These are phyloP conservation scores for Zeus faber DNA, from an alignment of 2,113 vertebrate genomes.

Conservation along the genomic window DNA sequence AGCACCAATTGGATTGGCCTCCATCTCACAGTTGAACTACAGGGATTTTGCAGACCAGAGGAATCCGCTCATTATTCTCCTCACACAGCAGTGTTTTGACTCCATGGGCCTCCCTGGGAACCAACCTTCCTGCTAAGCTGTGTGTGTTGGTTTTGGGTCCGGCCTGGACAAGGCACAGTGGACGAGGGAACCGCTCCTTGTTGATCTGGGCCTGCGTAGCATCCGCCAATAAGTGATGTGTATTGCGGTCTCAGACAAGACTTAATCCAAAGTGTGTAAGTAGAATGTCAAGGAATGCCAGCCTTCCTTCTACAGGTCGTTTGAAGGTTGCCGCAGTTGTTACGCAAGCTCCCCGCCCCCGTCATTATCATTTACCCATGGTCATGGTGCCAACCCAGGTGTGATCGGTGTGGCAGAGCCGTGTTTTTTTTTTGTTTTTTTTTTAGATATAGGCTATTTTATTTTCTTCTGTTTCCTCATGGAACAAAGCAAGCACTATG, in stretches of 20 bases:
- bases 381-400: too few relatives aligned
- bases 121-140: too few relatives aligned
- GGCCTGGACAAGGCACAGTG: background rate
- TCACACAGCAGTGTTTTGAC: background rate
- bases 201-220: background rate
- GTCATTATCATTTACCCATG: too few relatives aligned
- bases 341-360: too few relatives aligned
- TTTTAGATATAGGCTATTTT: too few relatives aligned
- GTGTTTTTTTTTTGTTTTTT: too few relatives aligned
- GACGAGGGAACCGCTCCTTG: background rate
- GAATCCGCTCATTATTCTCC: constrained; percentile 17
- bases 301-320: constrained; percentile 6
- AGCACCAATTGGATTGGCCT: background rate
- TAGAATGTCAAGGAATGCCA: constrained; percentile 17
- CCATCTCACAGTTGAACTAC: constrained; percentile 9
- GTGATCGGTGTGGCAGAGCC: too few relatives aligned
- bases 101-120: too few relatives aligned
- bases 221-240: background rate
- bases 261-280: background rate
- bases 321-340: background rate
- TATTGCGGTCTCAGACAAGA: background rate
- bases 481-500: too few relatives aligned
- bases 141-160: background rate
- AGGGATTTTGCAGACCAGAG: constrained; percentile 8
- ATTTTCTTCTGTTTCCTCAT: too few relatives aligned